Percentiles rank a stretch among this genome's conserved stretches.
phyloP scores from a whole-genome alignment of 1,140 invertebrate genomes.

The Meloidogyne floridensis region DNA sequence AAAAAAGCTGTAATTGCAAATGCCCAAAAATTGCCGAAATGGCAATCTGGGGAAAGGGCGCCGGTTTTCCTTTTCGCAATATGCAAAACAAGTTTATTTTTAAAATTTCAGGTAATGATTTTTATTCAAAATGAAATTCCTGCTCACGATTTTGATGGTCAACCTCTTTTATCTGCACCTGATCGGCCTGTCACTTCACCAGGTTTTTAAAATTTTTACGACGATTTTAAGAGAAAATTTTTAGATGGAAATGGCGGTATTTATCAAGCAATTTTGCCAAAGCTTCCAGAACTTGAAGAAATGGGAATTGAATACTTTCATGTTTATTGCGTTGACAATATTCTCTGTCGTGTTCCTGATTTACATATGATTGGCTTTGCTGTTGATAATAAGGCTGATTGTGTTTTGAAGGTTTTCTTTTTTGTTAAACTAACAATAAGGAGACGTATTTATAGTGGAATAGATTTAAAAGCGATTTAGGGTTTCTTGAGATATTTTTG shows the following conservation, averaged over 20 bases:
- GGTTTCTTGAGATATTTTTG: too few species aligned
- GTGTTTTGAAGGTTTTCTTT: conserved; percentile 80
- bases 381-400: conserved; percentile 82
- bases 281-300: conserved; percentile 74
- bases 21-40: too few species aligned
- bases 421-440: not conserved
- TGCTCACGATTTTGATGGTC: conserved; percentile 75
- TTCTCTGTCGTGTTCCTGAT: conserved; percentile 95
- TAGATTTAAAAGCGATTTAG: too few species aligned
- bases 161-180: conserved; percentile 16
- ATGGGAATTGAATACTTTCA: conserved; percentile 87
- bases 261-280: conserved; percentile 74
- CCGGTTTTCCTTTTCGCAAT: too few species aligned
- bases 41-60: too few species aligned
- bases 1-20: too few species aligned
- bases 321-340: conserved; percentile 97
- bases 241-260: conserved; percentile 94
- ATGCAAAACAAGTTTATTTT: too few species aligned
- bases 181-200: conserved; percentile 79
- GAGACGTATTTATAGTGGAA: too few species aligned
- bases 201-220: conserved; percentile 57
- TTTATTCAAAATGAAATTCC: conserved; percentile 92
- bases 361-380: conserved; percentile 95
- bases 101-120: conserved; percentile 67
- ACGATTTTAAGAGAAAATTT: conserved; percentile 15